These are phyloP conservation scores for Rhinopithecus roxellana DNA, from an alignment of 2,113 vertebrate species.

Conservation along the genomic window DNA sequence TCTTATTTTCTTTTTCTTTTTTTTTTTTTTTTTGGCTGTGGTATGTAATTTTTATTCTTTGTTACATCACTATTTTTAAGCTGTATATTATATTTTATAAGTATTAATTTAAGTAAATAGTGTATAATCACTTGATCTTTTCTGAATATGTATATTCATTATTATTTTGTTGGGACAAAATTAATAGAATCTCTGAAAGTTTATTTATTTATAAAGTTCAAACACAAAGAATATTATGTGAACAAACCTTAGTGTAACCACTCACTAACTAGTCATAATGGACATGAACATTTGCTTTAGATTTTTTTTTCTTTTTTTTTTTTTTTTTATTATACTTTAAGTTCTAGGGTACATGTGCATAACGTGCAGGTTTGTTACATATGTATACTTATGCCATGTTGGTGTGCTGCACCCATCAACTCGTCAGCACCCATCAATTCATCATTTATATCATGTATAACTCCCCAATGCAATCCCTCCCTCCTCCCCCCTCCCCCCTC, in stretches of 20 bases:
- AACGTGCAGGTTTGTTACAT: too few relatives aligned
- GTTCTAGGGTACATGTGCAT: too few relatives aligned
- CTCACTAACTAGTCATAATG: not conserved
- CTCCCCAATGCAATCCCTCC: too few relatives aligned
- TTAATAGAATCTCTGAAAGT: not conserved
- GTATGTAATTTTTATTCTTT: constrained; percentile 54
- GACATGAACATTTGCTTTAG: not conserved
- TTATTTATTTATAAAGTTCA: not conserved
- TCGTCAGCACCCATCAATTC: too few relatives aligned
- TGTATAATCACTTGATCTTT: not conserved
- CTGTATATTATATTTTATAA: not conserved
- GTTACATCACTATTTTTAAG: not conserved
- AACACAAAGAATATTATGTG: not conserved
- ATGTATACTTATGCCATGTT: too few relatives aligned
- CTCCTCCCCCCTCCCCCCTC: too few relatives aligned
- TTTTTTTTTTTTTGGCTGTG: constrained; percentile 6
- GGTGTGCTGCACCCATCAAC: too few relatives aligned
- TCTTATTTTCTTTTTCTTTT: too few relatives aligned
- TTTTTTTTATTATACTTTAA: too few relatives aligned
- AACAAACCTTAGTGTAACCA: not conserved
- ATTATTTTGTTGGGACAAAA: not conserved
- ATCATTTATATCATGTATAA: too few relatives aligned
- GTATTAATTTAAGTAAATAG: not conserved
- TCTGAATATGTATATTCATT: not conserved
- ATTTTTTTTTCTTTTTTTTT: not conserved